Percentiles rank a stretch among this genome's conserved stretches.
Evolutionary conservation across 1,140 invertebrate species (phyloP).

Genomic region (Diabrotica undecimpunctata): DNA sequence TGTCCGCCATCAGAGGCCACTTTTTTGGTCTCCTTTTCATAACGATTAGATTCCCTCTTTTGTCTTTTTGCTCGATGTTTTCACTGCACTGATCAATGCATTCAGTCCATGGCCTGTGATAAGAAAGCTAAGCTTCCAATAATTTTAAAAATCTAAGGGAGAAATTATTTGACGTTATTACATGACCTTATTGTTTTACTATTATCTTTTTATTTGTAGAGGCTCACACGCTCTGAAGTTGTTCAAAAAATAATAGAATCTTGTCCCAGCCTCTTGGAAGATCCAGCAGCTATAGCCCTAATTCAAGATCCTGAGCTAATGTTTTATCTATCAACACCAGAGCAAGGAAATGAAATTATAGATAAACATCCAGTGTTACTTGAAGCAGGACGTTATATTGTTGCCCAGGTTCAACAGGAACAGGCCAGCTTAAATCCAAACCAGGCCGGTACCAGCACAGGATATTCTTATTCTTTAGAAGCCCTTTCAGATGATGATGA

Average conservation of each 20-base stretch:
- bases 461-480: conserved; percentile 52
- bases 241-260: conserved; percentile 56
- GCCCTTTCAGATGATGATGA: conserved; percentile 56
- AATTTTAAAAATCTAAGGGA: not conserved
- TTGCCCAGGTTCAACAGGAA: conserved; percentile 54
- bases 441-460: conserved; percentile 39
- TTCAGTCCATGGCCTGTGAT: too few relatives aligned
- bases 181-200: conserved; percentile 23
- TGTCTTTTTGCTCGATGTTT: too few relatives aligned
- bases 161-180: not conserved
- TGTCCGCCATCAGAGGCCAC: too few relatives aligned
- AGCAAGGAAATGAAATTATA: conserved; percentile 39
- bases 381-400: conserved; percentile 52
- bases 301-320: conserved; percentile 58
- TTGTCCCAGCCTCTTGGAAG: conserved; percentile 51
- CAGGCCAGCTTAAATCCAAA: conserved; percentile 36
- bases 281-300: conserved; percentile 55
- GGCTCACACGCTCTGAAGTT: conserved; percentile 52
- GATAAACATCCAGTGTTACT: conserved; percentile 52
- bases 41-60: too few relatives aligned
- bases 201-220: conserved; percentile 32
- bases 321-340: conserved; percentile 51
- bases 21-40: too few relatives aligned
- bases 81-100: too few relatives aligned
- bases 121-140: too few relatives aligned